These are phyloP conservation scores for Trinorchestia longiramus DNA, from an alignment of 1,140 invertebrate species.

Conservation along the genomic window DNA sequence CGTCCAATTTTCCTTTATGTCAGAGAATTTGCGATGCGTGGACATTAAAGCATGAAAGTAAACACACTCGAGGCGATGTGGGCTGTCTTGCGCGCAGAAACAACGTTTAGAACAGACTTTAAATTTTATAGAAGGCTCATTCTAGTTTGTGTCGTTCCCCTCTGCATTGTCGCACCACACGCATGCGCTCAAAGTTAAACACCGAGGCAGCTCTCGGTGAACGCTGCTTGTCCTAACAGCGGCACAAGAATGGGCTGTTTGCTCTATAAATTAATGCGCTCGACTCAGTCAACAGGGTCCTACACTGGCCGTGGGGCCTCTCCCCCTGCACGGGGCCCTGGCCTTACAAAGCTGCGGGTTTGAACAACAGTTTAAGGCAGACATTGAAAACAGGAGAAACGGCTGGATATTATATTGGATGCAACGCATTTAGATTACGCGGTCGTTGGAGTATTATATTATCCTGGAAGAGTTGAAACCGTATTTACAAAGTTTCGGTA, in stretches of 20 bases:
- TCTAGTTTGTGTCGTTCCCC: neutral
- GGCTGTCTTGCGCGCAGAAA: neutral
- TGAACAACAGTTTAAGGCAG: neutral
- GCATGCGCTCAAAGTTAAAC: neutral
- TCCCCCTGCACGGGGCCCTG: neutral
- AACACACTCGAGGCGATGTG: neutral
- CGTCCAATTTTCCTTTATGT: neutral
- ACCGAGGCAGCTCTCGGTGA: neutral
- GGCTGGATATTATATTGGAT: neutral
- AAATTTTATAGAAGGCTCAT: neutral
- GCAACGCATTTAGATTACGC: neutral
- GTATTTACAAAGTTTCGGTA: neutral
- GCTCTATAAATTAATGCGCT: slow-evolving; percentile 8
- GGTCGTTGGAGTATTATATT: neutral
- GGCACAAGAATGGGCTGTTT: neutral
- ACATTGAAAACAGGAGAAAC: neutral
- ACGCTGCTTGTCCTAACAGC: neutral
- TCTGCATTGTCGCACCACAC: neutral
- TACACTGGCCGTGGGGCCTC: neutral
- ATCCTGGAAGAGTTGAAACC: neutral
- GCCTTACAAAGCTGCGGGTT: neutral
- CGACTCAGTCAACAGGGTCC: neutral
- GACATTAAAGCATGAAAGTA: neutral
- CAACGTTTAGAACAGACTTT: neutral
- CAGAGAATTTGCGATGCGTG: neutral